Conservation (phyloP, 2,113 vertebrate species). For the Sylvia atricapilla region DNA sequence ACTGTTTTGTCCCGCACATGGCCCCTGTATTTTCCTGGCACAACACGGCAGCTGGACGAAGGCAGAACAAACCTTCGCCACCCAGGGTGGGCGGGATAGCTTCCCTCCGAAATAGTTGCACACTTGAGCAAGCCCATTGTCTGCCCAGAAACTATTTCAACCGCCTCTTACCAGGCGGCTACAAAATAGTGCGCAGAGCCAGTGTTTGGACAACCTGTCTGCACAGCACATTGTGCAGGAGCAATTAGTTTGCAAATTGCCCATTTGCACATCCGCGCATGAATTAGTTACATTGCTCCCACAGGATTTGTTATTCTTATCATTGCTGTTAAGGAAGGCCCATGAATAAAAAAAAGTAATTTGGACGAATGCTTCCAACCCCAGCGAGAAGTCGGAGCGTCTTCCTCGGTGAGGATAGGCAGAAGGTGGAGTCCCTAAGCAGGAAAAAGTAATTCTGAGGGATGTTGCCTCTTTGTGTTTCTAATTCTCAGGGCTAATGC, state of each 20-base stretch:
- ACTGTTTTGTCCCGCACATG: conserved; percentile 73
- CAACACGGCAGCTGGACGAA: conserved; percentile 67
- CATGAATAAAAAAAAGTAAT: conserved; percentile 63
- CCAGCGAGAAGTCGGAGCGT: neutral
- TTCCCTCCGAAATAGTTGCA: conserved; percentile 73
- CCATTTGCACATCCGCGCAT: conserved; percentile 59
- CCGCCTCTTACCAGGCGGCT: conserved; percentile 72
- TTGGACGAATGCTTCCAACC: neutral
- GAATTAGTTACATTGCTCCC: conserved; percentile 41
- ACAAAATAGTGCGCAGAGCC: conserved; percentile 38
- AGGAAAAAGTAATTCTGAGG: neutral
- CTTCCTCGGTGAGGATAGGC: neutral
- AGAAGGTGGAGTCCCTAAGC: neutral
- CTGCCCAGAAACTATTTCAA: conserved; percentile 76
- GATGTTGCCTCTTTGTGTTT: neutral
- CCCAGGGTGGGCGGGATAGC: conserved; percentile 73
- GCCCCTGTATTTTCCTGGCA: conserved; percentile 75
- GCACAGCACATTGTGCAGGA: conserved; percentile 61
- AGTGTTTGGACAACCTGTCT: conserved; percentile 64
- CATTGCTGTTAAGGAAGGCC: neutral
- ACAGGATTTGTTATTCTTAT: conserved; percentile 22
- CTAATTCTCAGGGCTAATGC: neutral
- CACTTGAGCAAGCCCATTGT: conserved; percentile 83
- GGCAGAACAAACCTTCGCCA: conserved; percentile 74
- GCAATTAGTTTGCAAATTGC: conserved; percentile 75